A percentile compares a stretch with the other conserved stretches of the same genome.
These are phyloP conservation scores for Eumaeus atala DNA, from an alignment of 1,140 invertebrate genomes.

Conservation along the genomic window DNA sequence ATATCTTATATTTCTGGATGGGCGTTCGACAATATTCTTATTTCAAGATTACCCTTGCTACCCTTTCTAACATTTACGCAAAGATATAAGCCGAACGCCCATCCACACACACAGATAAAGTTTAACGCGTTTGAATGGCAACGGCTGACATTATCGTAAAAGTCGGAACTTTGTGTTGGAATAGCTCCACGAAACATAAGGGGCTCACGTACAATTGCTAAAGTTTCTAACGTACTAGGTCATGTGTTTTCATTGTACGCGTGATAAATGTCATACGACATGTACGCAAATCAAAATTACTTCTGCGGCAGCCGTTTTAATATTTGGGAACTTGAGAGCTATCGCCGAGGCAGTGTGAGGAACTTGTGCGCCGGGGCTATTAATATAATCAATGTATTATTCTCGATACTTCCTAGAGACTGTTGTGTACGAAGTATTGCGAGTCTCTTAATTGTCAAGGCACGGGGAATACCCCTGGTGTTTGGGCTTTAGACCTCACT, in stretches of 20 bases:
- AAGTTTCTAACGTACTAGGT: constrained; percentile 67
- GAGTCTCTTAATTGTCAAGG: too few relatives aligned
- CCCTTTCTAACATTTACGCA: constrained; percentile 30
- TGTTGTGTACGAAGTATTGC: too few relatives aligned
- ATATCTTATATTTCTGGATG: constrained; percentile 8
- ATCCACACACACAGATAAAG: constrained; percentile 70
- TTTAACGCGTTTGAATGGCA: constrained; percentile 70
- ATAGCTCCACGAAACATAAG: constrained; percentile 68
- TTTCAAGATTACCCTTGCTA: constrained; percentile 8
- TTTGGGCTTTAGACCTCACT: too few relatives aligned
- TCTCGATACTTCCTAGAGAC: too few relatives aligned
- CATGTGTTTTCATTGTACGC: constrained; percentile 52
- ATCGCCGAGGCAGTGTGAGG: too few relatives aligned
- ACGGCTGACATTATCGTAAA: constrained; percentile 73
- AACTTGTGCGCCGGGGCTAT: too few relatives aligned
- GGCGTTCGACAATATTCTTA: constrained; percentile 9
- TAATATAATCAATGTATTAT: too few relatives aligned
- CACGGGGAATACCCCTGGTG: too few relatives aligned
- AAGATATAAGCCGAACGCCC: constrained; percentile 52
- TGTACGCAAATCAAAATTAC: too few relatives aligned
- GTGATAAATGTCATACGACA: constrained; percentile 39
- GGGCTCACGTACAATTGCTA: constrained; percentile 68
- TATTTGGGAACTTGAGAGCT: too few relatives aligned
- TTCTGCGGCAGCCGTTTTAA: too few relatives aligned
- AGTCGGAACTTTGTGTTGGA: constrained; percentile 67